phyloP scores from a whole-genome alignment of 2,113 vertebrate genomes.

The Heteronetta atricapilla region DNA sequence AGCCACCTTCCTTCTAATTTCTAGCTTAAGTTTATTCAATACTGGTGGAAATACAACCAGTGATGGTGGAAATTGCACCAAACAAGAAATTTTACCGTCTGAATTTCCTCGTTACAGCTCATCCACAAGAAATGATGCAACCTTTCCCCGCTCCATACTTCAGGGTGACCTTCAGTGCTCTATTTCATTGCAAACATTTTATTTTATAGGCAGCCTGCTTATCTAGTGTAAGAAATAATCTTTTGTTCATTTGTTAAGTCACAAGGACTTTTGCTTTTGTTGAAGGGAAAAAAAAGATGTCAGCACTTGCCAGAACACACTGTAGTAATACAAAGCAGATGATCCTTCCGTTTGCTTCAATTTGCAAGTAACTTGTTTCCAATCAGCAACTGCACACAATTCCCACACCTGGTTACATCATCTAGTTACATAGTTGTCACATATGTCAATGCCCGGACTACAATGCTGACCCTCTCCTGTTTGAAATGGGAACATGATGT shows the following conservation, averaged over 20 bases:
- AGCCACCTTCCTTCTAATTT: background rate
- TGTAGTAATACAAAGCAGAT: slow-evolving; percentile 22
- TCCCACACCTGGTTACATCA: slow-evolving; percentile 48
- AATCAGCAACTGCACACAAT: background rate
- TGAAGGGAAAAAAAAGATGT: background rate
- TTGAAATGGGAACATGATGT: slow-evolving; percentile 38
- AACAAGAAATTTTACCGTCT: background rate
- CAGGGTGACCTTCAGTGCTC: slow-evolving; percentile 33
- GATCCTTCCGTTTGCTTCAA: slow-evolving; percentile 27
- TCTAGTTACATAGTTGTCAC: slow-evolving; percentile 2
- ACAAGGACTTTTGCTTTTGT: slow-evolving; percentile 37
- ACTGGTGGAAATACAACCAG: background rate
- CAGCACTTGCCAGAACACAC: slow-evolving; percentile 27
- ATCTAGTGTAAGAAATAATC: background rate
- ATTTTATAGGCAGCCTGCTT: slow-evolving; percentile 19
- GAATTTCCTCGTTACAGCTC: background rate
- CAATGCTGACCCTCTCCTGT: slow-evolving; percentile 17
- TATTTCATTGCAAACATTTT: slow-evolving; percentile 5
- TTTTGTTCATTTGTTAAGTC: slow-evolving; percentile 31
- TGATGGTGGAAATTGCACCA: background rate
- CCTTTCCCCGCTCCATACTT: background rate
- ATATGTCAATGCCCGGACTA: background rate
- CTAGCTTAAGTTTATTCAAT: background rate
- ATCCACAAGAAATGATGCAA: background rate
- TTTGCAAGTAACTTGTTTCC: slow-evolving; percentile 19